phyloP scores from a whole-genome alignment of 2,113 vertebrate species.

The Tyrannus savana region DNA sequence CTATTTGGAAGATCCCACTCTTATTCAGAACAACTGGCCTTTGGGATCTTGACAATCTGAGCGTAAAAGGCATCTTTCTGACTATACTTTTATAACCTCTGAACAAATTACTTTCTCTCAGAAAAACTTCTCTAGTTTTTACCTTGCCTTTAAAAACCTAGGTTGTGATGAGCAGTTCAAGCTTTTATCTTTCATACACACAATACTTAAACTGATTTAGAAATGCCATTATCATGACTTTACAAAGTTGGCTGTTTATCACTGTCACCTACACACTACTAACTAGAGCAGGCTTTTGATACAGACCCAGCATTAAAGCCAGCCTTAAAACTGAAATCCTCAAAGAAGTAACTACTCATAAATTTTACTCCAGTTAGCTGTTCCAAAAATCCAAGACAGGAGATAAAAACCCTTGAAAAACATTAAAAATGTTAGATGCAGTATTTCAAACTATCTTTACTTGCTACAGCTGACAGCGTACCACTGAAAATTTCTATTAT shows the following conservation, averaged over 20 bases:
- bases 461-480: neutral
- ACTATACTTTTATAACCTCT: neutral
- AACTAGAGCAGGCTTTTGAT: neutral
- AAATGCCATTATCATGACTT: neutral
- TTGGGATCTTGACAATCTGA: neutral
- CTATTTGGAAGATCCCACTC: neutral
- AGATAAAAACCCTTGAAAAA: neutral
- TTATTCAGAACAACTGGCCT: neutral
- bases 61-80: neutral
- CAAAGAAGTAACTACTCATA: neutral
- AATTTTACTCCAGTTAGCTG: neutral
- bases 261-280: neutral
- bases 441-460: neutral
- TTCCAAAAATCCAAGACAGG: neutral
- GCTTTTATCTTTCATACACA: neutral
- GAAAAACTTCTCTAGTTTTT: neutral
- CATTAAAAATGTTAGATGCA: neutral
- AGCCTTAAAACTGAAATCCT: neutral
- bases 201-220: neutral
- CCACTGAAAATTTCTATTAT: neutral
- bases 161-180: neutral
- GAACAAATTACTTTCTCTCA: neutral
- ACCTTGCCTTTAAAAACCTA: neutral
- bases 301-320: neutral
- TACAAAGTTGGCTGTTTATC: neutral